Evolutionary conservation across 2,797 vertebrate genomes (phyloP).

Genomic region (Antrozous pallidus): DNA sequence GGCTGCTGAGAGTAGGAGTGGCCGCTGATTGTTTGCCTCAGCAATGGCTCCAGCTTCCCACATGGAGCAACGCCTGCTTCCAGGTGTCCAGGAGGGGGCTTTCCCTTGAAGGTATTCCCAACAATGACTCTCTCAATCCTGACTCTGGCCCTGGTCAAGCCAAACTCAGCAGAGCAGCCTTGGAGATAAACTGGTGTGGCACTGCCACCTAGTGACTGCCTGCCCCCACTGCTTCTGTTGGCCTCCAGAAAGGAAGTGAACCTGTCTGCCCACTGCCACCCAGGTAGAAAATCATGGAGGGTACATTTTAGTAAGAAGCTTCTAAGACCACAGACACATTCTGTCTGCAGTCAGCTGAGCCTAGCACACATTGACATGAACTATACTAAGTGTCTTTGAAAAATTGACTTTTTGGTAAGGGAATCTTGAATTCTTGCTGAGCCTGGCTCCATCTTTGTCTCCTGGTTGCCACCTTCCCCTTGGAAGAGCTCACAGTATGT

Average conservation of each 20-base stretch:
- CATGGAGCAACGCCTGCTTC: background rate
- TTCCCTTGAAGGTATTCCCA: background rate
- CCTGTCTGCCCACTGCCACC: background rate
- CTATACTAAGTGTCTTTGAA: background rate
- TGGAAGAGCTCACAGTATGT: background rate
- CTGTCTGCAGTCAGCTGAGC: background rate
- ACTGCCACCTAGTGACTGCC: slow-evolving; percentile 75
- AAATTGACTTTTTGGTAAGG: background rate
- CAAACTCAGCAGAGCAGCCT: background rate
- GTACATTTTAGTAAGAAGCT: background rate
- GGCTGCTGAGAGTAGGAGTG: background rate
- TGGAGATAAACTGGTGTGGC: slow-evolving; percentile 40
- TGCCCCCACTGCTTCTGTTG: background rate
- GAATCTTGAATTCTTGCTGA: background rate
- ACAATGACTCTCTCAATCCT: background rate
- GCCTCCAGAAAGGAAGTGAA: background rate
- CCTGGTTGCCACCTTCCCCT: background rate
- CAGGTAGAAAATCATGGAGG: background rate
- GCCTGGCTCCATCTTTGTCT: background rate
- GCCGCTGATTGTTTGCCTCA: background rate
- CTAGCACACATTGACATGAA: background rate
- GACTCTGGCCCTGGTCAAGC: background rate
- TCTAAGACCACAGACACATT: background rate
- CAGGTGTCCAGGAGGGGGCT: background rate
- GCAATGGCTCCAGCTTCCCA: background rate